phyloP scores from a whole-genome alignment of 2,888 invertebrate species.

The Zeuzera pyrina region DNA sequence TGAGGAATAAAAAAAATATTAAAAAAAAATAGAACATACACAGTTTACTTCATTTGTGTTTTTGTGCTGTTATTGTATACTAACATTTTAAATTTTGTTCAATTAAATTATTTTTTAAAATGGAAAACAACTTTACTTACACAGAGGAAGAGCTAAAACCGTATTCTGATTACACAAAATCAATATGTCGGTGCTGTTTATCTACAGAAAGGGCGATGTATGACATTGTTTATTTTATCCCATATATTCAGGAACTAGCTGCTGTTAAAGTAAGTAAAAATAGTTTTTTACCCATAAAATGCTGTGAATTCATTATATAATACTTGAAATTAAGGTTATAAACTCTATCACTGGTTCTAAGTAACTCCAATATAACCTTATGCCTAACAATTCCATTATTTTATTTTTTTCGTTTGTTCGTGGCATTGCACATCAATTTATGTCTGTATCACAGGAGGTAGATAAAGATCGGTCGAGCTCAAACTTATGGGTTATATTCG shows the following conservation, averaged over 20 bases:
- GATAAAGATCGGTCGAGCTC: too few relatives aligned
- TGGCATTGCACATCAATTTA: too few relatives aligned
- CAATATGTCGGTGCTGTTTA: slow-evolving; percentile 52
- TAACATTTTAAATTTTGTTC: not conserved
- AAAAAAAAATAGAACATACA: too few relatives aligned
- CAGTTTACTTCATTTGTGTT: too few relatives aligned
- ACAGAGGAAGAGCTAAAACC: not conserved
- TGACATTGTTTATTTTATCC: slow-evolving; percentile 19
- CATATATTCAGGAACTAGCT: slow-evolving; percentile 37
- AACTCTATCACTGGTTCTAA: too few relatives aligned
- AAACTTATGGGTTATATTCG: too few relatives aligned
- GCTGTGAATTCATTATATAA: not conserved
- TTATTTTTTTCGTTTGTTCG: too few relatives aligned
- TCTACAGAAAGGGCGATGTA: slow-evolving; percentile 34
- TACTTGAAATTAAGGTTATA: not conserved
- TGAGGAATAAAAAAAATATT: too few relatives aligned
- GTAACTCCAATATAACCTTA: too few relatives aligned
- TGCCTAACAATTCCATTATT: too few relatives aligned
- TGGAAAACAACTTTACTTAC: not conserved
- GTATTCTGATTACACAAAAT: not conserved
- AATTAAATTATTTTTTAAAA: not conserved
- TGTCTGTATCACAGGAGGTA: too few relatives aligned
- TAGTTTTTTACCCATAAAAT: not conserved
- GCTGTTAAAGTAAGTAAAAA: slow-evolving; percentile 39
- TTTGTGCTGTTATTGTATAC: too few relatives aligned